Conservation (phyloP, 1,140 invertebrate genomes). For the Heliothis subflexa region DNA sequence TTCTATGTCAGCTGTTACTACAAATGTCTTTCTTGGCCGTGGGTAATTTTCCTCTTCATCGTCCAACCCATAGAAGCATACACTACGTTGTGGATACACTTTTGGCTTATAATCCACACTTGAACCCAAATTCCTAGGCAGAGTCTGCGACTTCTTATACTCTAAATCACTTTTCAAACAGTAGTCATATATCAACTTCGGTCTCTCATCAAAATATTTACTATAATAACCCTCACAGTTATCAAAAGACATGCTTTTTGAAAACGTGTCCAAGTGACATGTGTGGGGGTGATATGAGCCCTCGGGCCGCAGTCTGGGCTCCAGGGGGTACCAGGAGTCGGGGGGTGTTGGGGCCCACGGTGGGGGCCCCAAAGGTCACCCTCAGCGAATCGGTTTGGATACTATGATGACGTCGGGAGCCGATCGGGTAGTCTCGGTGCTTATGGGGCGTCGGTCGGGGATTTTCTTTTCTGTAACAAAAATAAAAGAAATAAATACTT, state of each 20-base stretch:
- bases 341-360: slow-evolving; percentile 79
- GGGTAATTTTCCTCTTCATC: slow-evolving; percentile 52
- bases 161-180: slow-evolving; percentile 78
- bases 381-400: slow-evolving; percentile 84
- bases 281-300: slow-evolving; percentile 69
- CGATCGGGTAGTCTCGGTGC: slow-evolving; percentile 93
- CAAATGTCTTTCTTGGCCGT: slow-evolving; percentile 61
- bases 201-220: slow-evolving; percentile 75
- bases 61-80: slow-evolving; percentile 74
- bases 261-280: slow-evolving; percentile 59
- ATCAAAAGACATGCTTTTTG: slow-evolving; percentile 70
- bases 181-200: slow-evolving; percentile 76
- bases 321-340: slow-evolving; percentile 61
- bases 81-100: slow-evolving; percentile 68
- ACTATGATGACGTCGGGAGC: slow-evolving; percentile 93
- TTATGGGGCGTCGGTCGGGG: slow-evolving; percentile 87
- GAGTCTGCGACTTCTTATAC: slow-evolving; percentile 68
- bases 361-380: slow-evolving; percentile 78
- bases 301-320: slow-evolving; percentile 72
- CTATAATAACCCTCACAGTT: slow-evolving; percentile 76
- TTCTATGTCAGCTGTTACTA: slow-evolving; percentile 74
- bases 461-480: slow-evolving; percentile 73
- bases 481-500: neutral
- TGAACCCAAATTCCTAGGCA: slow-evolving; percentile 77
- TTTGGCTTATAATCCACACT: slow-evolving; percentile 66